Evolutionary conservation across 2,888 invertebrate genomes (phyloP), one percentile per base, ranked within the genome.

Genomic region (Ormia ochracea): DNA sequence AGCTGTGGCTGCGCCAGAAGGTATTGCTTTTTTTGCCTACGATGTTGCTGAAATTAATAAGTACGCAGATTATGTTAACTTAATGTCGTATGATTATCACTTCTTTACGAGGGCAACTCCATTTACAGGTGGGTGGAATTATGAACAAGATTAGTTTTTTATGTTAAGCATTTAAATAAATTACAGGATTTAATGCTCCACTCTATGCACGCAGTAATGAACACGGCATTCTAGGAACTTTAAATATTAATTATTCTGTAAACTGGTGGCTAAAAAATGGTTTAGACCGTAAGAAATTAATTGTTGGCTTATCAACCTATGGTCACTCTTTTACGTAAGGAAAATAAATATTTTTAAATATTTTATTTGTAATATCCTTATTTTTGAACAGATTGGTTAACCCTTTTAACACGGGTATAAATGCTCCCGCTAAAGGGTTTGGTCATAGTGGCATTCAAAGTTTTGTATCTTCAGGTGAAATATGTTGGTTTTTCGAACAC

Each of bases 31-130:
- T 84, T 91, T 92, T 70, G 93, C 95, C 0, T 97, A 97, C 88
- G 94, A 96, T 87, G 92, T 97, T 10, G 91, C 92, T 19, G 93
- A 94, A 87, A 91, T 97, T 76, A 94, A 95, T 83, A 90, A 93
- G 91, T 96, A 94, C 86, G 93, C 94, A 0, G 97, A 97, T 88
- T 96, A 93, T 90, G 92, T 96, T 0, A 96, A 96, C 88, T 86
- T 98, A n/a, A 97, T 97, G 97, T 92, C 95, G 0, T 98, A 98
- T 86, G 97, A 98, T 88, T 97, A 93, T 86, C 96, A 97, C 88
- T 94, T 93, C 85, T 97, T 92, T 85, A 92, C 93, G 4, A 91
- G 91, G 87, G 92, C 92, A 79, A 93, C 94, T 1, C 97, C 97
- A 0, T 93, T 96, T 83, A 97, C 97, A 17, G 94, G 92, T 83